Evolutionary conservation across 2,113 vertebrate genomes (phyloP).

Genomic region (Malurus alboscapulatus): DNA sequence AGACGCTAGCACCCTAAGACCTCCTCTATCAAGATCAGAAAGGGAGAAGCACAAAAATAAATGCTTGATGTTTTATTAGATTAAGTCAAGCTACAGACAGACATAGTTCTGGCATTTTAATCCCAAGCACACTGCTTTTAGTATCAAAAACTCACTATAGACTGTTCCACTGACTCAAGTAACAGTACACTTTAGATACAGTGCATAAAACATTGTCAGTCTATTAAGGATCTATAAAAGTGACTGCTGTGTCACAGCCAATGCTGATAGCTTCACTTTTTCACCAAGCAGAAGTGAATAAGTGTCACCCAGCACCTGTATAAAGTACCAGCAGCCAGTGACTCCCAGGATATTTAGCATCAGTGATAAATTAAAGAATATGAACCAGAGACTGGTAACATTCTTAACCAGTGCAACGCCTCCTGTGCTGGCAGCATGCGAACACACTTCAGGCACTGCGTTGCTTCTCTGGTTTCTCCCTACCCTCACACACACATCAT

Average conservation of each 20-base stretch:
- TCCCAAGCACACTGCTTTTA: neutral
- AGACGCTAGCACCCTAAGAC: neutral
- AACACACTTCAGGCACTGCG: accelerated
- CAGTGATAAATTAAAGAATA: neutral
- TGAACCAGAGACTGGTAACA: neutral
- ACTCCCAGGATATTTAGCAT: neutral
- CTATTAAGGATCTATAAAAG: neutral
- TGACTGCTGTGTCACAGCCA: neutral
- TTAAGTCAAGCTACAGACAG: neutral
- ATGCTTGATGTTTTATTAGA: neutral
- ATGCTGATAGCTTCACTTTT: neutral
- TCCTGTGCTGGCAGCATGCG: neutral
- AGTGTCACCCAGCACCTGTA: neutral
- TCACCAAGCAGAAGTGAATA: neutral
- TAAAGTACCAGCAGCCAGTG: neutral
- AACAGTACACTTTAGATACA: neutral
- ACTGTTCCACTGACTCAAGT: neutral
- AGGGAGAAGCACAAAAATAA: neutral
- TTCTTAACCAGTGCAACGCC: neutral
- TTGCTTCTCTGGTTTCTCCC: neutral
- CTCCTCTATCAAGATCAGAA: neutral
- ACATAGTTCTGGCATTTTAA: neutral
- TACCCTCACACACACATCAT: neutral
- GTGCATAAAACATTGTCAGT: neutral
- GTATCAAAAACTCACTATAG: neutral